Percentiles rank a stretch among this genome's conserved stretches.
phyloP scores from a whole-genome alignment of 2,113 vertebrate genomes.

The Rhynchomys soricoides region DNA sequence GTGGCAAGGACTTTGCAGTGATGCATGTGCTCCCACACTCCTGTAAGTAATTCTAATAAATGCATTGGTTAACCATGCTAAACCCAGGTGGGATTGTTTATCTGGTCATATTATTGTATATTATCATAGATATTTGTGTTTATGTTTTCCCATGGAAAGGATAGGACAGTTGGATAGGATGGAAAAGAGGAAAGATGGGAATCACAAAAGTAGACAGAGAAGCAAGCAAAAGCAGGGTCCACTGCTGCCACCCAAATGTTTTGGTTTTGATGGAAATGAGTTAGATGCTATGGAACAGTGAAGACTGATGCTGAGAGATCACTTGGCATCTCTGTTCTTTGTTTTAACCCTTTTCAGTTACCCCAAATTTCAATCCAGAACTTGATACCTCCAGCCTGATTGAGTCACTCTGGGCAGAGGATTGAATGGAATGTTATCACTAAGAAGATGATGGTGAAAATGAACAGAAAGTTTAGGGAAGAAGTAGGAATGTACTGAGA shows the following conservation, averaged over 20 bases:
- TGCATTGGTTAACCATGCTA: background rate
- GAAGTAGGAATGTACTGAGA: background rate
- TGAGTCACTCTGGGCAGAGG: background rate
- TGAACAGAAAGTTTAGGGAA: background rate
- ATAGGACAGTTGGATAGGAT: background rate
- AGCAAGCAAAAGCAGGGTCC: background rate
- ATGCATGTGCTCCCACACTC: background rate
- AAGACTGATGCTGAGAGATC: background rate
- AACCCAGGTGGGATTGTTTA: background rate
- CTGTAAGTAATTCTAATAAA: background rate
- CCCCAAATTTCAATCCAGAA: background rate
- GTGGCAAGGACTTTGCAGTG: background rate
- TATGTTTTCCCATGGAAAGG: background rate
- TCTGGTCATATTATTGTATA: background rate
- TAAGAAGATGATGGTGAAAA: background rate
- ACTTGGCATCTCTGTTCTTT: background rate
- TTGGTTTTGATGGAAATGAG: background rate
- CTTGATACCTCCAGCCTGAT: rapidly evolving
- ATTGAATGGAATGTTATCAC: background rate
- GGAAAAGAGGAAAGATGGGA: background rate
- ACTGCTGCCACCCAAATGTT: background rate
- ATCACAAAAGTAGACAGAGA: background rate
- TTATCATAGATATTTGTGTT: background rate
- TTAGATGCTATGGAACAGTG: background rate
- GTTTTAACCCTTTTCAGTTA: constrained; percentile 18